Evolutionary conservation across 2,113 vertebrate genomes (phyloP), one percentile per base, ranked within the genome.

Genomic region (Carettochelys insculpta): DNA sequence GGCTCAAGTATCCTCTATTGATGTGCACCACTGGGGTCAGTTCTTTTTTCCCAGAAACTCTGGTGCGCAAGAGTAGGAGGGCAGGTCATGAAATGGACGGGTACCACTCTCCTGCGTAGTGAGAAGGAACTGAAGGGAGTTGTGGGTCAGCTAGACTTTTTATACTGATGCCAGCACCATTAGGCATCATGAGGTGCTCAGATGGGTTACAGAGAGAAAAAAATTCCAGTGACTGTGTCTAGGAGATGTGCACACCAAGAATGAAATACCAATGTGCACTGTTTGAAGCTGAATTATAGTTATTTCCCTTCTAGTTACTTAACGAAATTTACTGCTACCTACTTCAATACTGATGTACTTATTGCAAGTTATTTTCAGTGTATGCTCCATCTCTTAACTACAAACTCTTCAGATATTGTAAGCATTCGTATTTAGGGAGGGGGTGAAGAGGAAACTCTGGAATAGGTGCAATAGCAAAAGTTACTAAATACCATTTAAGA

Each of bases 291-390:
- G n/a, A 68, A 68, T 68, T 38, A 0, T 1, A 93, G 75, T 45
- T 17, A 0, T 47, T 76, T 0, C 8, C 6, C 10, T 24, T 47
- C 65, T 25, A 31, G 29, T 2, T 50, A 45, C 81, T 29, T 38
- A 9, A 24, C 20, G 45, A 75, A 45, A 45, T 4, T 5, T 14
- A 11, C 31, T 45, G 52, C 52, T n/a, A 56, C 27, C 0, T 45
- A 45, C 4, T 38, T 65, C 48, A 56, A 31, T 38, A 9, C 47
- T 53, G 4, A 27, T 27, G 16, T 17, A 5, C 61, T 75, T 79
- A 19, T 41, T 56, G 45, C 45, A 47, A 48, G 31, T 45, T n/a
- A 61, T 61, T 45, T 81, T 29, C 34, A 8, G 22, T 65, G 16
- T 76, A 24, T 48, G 2, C 68, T 38, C 25, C 6, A 77, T n/a